A percentile compares a stretch with the other conserved stretches of the same genome.
Evolutionary conservation across 2,113 vertebrate species (phyloP).

Genomic region (Aegithalos caudatus): DNA sequence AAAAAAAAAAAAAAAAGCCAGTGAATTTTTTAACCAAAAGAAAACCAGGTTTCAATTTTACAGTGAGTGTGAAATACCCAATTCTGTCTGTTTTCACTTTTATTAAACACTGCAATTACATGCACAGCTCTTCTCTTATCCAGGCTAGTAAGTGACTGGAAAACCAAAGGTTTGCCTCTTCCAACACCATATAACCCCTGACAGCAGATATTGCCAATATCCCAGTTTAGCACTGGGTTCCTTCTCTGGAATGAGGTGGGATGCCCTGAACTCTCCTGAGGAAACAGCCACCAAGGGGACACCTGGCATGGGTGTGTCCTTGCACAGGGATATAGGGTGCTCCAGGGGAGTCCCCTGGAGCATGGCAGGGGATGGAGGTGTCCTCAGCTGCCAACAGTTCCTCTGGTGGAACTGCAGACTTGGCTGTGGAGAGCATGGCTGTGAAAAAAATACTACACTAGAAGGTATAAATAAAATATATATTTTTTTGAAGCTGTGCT

Average conservation of each 20-base stretch:
- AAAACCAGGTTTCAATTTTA: constrained; percentile 23
- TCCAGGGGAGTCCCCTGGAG: rapidly evolving
- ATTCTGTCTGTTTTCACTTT: constrained; percentile 28
- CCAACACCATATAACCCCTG: not conserved
- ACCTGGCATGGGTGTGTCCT: rapidly evolving
- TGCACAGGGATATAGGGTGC: rapidly evolving
- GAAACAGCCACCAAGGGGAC: not conserved
- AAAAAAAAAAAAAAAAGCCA: not conserved
- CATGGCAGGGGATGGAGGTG: not conserved
- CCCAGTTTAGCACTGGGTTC: not conserved
- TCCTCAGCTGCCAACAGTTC: not conserved
- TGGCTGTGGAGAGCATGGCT: rapidly evolving
- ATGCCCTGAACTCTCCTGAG: not conserved
- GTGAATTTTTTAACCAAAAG: not conserved
- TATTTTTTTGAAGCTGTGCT: not conserved
- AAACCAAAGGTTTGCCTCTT: not conserved
- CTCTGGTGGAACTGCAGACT: not conserved
- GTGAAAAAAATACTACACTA: not conserved
- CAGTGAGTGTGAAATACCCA: not conserved
- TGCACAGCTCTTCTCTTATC: not conserved
- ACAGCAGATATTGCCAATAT: not conserved
- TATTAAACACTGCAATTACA: not conserved
- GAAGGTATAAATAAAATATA: not conserved
- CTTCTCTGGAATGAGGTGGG: not conserved
- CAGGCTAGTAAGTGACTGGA: not conserved